Conservation (phyloP, 2,113 vertebrate genomes). For the Trachemys scripta region DNA sequence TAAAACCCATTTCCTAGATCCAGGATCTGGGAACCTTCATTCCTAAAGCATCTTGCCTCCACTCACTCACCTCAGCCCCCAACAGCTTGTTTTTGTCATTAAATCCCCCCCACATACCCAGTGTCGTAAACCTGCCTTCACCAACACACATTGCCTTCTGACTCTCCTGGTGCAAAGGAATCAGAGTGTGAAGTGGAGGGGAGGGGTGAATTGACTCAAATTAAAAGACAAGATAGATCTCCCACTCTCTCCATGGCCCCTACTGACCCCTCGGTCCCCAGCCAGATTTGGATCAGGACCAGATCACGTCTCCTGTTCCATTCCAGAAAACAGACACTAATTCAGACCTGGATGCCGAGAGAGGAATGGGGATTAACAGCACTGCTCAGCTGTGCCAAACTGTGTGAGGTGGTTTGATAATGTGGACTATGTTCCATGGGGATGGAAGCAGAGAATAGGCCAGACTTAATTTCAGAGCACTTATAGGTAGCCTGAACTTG, state of each 20-base stretch:
- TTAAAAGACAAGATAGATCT: neutral
- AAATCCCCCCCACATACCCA: neutral
- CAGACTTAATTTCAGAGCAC: neutral
- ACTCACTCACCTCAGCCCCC: neutral
- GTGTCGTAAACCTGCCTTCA: neutral
- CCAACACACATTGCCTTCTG: neutral
- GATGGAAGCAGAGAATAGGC: neutral
- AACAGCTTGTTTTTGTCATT: neutral
- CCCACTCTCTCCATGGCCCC: neutral
- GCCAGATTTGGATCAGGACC: neutral
- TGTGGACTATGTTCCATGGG: neutral
- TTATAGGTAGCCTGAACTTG: neutral
- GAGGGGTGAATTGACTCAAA: rapidly evolving
- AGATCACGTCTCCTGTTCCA: neutral
- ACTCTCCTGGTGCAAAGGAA: neutral
- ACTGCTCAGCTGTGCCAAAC: neutral
- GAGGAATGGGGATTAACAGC: neutral
- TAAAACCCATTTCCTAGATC: neutral
- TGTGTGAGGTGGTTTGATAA: neutral
- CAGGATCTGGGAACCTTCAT: neutral
- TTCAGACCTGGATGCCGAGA: neutral
- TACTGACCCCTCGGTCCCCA: neutral
- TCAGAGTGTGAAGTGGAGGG: rapidly evolving
- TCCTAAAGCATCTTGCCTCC: neutral
- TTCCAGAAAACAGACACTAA: neutral